Evolutionary conservation across 2,888 invertebrate genomes (phyloP).

Genomic region (Calameuta pallipes): DNA sequence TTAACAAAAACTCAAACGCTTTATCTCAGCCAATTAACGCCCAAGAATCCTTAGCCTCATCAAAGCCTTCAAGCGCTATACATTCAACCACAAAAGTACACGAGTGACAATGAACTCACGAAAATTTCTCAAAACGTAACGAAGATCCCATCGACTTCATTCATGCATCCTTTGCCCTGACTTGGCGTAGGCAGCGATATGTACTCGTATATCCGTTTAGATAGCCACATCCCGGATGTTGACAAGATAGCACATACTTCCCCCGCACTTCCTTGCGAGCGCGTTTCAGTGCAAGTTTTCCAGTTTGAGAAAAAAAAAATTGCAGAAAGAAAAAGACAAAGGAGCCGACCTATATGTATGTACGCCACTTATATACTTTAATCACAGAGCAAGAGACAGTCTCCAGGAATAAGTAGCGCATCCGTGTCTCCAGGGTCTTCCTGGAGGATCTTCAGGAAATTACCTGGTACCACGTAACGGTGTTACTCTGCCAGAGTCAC

Average conservation of each 20-base stretch:
- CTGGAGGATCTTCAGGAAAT: background rate
- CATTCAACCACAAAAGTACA: background rate
- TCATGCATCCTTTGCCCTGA: background rate
- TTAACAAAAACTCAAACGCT: background rate
- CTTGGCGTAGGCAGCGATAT: slow-evolving; percentile 49
- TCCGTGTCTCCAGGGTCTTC: background rate
- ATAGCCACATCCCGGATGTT: slow-evolving; percentile 63
- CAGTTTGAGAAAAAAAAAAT: background rate
- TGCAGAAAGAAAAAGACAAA: background rate
- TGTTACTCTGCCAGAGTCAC: background rate
- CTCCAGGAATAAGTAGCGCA: background rate
- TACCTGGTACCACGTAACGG: background rate
- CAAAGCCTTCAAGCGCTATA: background rate
- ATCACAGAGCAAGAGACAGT: background rate
- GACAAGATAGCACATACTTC: slow-evolving; percentile 53
- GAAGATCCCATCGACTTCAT: background rate
- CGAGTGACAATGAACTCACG: background rate
- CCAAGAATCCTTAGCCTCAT: background rate
- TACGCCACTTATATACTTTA: background rate
- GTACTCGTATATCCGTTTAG: slow-evolving; percentile 59
- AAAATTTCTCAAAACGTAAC: background rate
- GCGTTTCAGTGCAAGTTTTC: background rate
- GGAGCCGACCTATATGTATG: background rate
- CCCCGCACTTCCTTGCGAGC: slow-evolving; percentile 59
- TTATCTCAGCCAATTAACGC: background rate